A percentile compares a stretch with the other conserved stretches of the same genome.
Evolutionary conservation across 1,140 invertebrate species (phyloP).

Genomic region (Varroa destructor): DNA sequence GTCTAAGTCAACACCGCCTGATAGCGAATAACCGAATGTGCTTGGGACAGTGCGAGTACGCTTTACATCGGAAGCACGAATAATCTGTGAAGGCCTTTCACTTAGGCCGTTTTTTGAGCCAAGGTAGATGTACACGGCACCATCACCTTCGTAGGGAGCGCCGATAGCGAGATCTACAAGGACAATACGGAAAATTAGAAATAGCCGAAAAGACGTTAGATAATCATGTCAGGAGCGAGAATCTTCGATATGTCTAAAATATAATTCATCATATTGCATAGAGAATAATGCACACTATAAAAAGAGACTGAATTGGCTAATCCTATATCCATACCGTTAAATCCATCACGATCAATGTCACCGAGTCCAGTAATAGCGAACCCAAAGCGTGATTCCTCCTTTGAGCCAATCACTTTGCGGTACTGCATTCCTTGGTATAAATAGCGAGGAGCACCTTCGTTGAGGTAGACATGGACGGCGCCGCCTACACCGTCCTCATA

Average conservation of each 20-base stretch:
- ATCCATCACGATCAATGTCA: conserved; percentile 80
- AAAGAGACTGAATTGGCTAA: no score
- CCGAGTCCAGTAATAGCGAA: conserved; percentile 68
- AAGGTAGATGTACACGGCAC: not conserved
- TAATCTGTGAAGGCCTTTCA: conserved; percentile 41
- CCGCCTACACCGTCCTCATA: conserved; percentile 65
- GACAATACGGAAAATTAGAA: conserved; percentile 28
- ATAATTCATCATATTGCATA: no score
- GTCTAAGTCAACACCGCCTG: conserved; percentile 77
- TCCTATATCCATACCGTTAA: conserved; percentile 42
- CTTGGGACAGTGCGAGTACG: conserved; percentile 35
- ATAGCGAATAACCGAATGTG: conserved; percentile 77
- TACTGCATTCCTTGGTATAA: conserved; percentile 30
- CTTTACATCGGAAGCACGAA: conserved; percentile 46
- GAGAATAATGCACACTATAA: no score
- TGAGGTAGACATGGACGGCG: conserved; percentile 75
- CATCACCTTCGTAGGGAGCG: conserved; percentile 11
- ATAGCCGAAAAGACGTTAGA: conserved; percentile 17
- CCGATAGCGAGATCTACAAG: conserved; percentile 42
- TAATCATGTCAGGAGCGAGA: conserved; percentile 8
- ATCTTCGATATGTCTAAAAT: no score
- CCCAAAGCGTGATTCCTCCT: conserved; percentile 64
- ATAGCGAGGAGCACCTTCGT: conserved; percentile 38
- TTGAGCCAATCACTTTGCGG: conserved; percentile 46
- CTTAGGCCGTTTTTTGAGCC: not conserved